phyloP scores from a whole-genome alignment of 2,113 vertebrate species.

The Tachysurus vachellii region DNA sequence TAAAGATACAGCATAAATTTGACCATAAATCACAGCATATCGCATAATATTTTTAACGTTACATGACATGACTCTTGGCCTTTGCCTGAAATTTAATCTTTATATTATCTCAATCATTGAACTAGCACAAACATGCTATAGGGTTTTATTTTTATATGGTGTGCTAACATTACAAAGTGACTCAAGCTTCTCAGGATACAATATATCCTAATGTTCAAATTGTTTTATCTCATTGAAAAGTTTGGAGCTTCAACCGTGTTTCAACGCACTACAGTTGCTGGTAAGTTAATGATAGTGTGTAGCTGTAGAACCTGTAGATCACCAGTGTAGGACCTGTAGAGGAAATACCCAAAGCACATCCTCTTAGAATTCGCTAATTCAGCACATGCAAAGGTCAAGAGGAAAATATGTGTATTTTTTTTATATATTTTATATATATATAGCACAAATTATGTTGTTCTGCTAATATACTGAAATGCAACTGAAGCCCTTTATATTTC shows the following conservation, averaged over 20 bases:
- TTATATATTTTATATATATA: not conserved
- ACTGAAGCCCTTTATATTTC: constrained; percentile 80
- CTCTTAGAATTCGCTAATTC: constrained; percentile 5
- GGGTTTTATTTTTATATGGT: not conserved
- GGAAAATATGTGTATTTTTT: constrained; percentile 13
- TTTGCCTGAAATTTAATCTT: not conserved
- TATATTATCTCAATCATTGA: not conserved
- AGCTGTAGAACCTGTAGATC: constrained; percentile 29
- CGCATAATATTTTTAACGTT: no score
- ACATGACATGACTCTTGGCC: not conserved
- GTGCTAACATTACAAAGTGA: constrained; percentile 10
- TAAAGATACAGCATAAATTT: not conserved
- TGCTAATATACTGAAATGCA: constrained; percentile 49
- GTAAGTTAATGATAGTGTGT: constrained; percentile 46
- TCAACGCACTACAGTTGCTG: constrained; percentile 44
- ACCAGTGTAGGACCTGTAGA: not conserved
- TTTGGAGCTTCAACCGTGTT: constrained; percentile 49
- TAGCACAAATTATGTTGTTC: constrained; percentile 24
- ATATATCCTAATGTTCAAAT: constrained; percentile 48
- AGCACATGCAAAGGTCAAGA: not conserved
- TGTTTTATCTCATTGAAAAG: constrained; percentile 54
- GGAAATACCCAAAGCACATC: not conserved
- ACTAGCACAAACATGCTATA: not conserved
- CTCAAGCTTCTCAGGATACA: constrained; percentile 7
- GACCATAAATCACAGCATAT: no score